Evolutionary conservation across 2,888 invertebrate genomes (phyloP).

Genomic region (Tribolium freemani): DNA sequence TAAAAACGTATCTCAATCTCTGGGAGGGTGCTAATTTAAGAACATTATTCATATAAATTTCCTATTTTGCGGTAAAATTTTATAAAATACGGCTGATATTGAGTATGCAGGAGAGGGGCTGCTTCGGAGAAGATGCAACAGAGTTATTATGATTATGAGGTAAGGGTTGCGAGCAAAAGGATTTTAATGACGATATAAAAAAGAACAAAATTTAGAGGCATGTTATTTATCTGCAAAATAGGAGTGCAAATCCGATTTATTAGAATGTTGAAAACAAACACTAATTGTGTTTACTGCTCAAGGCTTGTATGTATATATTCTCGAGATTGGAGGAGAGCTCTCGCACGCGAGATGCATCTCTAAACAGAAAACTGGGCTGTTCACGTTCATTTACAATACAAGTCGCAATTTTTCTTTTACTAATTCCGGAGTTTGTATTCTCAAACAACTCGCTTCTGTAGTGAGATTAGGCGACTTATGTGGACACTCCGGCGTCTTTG

Average conservation of each 20-base stretch:
- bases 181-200: constrained; percentile 36
- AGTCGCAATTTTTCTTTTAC: constrained; percentile 62
- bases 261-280: constrained; percentile 64
- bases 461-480: constrained; percentile 60
- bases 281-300: constrained; percentile 66
- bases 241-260: constrained; percentile 64
- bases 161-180: constrained; percentile 37
- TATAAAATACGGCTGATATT: constrained; percentile 14
- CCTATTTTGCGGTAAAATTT: constrained; percentile 9
- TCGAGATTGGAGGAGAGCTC: constrained; percentile 60
- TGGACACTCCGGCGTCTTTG: constrained; percentile 58
- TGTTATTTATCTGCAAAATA: constrained; percentile 56
- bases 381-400: constrained; percentile 62
- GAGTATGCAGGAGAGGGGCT: background rate
- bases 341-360: constrained; percentile 60
- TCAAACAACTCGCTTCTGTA: constrained; percentile 57
- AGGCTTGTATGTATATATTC: constrained; percentile 62
- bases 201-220: constrained; percentile 37
- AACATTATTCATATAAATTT: constrained; percentile 30
- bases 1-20: constrained; percentile 32
- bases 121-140: constrained; percentile 12
- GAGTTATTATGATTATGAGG: constrained; percentile 30
- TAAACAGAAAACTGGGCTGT: constrained; percentile 59
- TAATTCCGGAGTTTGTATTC: constrained; percentile 66
- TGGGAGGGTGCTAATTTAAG: constrained; percentile 11